phyloP scores from a whole-genome alignment of 2,797 vertebrate species.

The Graptemys geographica region DNA sequence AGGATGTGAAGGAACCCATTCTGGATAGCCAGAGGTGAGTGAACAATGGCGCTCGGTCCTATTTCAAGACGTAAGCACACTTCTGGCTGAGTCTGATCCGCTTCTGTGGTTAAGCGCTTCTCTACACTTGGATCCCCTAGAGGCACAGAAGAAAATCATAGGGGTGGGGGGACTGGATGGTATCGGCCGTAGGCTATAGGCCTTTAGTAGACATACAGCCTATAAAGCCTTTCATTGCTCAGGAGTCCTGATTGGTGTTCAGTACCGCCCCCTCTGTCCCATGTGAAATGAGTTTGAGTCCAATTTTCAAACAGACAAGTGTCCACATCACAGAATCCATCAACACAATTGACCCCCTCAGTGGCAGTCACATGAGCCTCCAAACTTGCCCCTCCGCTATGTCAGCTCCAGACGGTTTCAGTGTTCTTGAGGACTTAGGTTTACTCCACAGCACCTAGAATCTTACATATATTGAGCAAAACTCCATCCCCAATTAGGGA shows the following conservation, averaged over 20 bases:
- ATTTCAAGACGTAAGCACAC: slow-evolving; percentile 85
- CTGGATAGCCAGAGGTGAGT: slow-evolving; percentile 82
- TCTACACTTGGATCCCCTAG: slow-evolving; percentile 58
- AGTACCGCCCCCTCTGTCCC: background rate
- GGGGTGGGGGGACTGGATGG: background rate
- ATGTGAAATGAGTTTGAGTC: rapidly evolving
- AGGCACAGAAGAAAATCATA: slow-evolving; percentile 18
- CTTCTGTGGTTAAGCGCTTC: slow-evolving; percentile 49
- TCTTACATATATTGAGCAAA: background rate
- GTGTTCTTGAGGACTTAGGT: background rate
- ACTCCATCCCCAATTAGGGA: background rate
- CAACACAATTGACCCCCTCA: background rate
- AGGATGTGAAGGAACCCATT: slow-evolving; percentile 87
- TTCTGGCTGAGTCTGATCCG: slow-evolving; percentile 69
- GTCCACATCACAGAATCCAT: background rate
- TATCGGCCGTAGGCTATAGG: rapidly evolving
- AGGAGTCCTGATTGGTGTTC: rapidly evolving
- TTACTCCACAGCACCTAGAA: background rate
- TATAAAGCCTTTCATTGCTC: background rate
- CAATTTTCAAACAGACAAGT: rapidly evolving
- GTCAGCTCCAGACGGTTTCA: background rate
- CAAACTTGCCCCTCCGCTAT: background rate
- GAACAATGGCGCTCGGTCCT: slow-evolving; percentile 84
- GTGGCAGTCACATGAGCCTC: background rate
- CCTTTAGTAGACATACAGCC: rapidly evolving